Conservation (phyloP, 2,113 vertebrate genomes). For the Tragelaphus scriptus region DNA sequence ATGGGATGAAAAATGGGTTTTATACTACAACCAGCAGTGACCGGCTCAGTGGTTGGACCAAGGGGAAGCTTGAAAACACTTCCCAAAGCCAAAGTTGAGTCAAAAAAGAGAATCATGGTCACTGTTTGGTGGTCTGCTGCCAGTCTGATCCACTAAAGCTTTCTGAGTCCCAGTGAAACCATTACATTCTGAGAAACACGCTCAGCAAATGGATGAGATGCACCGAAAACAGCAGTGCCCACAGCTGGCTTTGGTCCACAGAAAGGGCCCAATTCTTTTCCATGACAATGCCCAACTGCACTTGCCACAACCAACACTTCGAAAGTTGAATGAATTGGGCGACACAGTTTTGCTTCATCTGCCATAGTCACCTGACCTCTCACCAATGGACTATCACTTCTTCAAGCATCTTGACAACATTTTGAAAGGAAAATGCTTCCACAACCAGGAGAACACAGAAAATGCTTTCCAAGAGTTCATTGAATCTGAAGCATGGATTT, state of each 20-base stretch:
- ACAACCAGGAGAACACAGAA: background rate
- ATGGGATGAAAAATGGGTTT: background rate
- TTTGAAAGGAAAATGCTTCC: background rate
- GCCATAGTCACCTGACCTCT: background rate
- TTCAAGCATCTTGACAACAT: background rate
- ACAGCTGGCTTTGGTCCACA: background rate
- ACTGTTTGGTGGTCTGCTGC: background rate
- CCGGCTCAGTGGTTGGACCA: background rate
- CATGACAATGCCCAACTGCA: background rate
- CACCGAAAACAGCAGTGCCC: background rate
- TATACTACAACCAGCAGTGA: background rate
- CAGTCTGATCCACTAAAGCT: background rate
- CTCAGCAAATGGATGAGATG: background rate
- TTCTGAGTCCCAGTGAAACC: background rate
- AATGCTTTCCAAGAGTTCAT: background rate
- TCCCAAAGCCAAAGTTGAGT: background rate
- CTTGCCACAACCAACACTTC: background rate
- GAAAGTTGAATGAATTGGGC: background rate
- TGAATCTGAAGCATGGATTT: background rate
- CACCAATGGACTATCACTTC: background rate
- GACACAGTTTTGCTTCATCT: background rate
- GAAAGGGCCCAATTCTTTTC: background rate
- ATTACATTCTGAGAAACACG: background rate
- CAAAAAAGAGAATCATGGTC: background rate
- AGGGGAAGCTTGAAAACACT: background rate